A percentile compares a stretch with the other conserved stretches of the same genome.
These are phyloP conservation scores for Alauda arvensis DNA, from an alignment of 2,797 vertebrate genomes.

Conservation along the genomic window DNA sequence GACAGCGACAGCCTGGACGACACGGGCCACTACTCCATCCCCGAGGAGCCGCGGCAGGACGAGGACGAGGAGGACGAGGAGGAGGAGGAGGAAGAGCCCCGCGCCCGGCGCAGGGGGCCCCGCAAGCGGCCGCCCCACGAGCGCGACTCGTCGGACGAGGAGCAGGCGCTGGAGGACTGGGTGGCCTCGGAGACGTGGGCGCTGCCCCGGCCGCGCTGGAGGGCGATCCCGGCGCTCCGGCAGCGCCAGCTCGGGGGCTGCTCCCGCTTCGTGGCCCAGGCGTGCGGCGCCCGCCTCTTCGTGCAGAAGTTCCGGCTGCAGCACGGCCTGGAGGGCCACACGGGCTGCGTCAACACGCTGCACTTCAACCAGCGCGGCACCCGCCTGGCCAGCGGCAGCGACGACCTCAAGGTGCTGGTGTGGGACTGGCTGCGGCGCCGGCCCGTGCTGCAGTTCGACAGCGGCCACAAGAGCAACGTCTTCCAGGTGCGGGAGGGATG, in stretches of 20 bases:
- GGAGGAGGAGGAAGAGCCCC: slow-evolving; percentile 50
- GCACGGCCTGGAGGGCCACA: slow-evolving; percentile 88
- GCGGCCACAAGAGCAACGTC: slow-evolving; percentile 95
- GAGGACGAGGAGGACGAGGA: slow-evolving; percentile 54
- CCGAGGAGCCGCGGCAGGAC: slow-evolving; percentile 68
- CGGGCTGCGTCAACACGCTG: slow-evolving; percentile 95
- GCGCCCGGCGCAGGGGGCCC: slow-evolving; percentile 21
- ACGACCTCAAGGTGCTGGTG: slow-evolving; percentile 44
- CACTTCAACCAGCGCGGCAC: slow-evolving; percentile 96
- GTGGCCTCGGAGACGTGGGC: slow-evolving; percentile 85
- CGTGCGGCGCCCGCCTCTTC: slow-evolving; percentile 88
- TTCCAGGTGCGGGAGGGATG: slow-evolving; percentile 79
- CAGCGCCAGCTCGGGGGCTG: slow-evolving; percentile 84
- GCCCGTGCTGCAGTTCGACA: slow-evolving; percentile 91
- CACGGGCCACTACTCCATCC: slow-evolving; percentile 72
- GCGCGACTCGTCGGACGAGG: slow-evolving; percentile 84
- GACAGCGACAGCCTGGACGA: slow-evolving; percentile 97
- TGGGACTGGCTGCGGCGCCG: slow-evolving; percentile 91
- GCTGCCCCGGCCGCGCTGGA: slow-evolving; percentile 82
- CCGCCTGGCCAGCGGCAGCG: slow-evolving; percentile 91
- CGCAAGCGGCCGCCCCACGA: slow-evolving; percentile 69
- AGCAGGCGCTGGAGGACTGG: slow-evolving; percentile 91
- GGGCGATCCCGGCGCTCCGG: slow-evolving; percentile 82
- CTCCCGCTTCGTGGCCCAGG: slow-evolving; percentile 83
- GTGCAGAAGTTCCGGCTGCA: slow-evolving; percentile 91